These are phyloP conservation scores for Simalia tracyae DNA, from an alignment of 2,797 vertebrate genomes.

Conservation along the genomic window DNA sequence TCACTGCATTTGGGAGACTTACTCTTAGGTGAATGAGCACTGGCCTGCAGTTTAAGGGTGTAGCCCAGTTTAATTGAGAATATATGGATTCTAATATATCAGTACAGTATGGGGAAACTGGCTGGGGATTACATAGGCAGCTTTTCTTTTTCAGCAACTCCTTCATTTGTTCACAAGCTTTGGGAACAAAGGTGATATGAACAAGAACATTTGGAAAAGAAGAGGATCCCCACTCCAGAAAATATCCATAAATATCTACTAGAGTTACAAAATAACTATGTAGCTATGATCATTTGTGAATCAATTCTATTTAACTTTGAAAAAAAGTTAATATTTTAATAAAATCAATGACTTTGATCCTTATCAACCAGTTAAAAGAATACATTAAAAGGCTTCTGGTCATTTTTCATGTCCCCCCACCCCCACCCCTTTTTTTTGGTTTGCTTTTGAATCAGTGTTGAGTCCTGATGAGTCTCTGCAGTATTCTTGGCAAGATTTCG, in stretches of 20 bases:
- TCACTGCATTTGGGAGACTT: background rate
- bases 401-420: background rate
- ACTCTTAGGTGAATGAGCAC: background rate
- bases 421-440: no score
- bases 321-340: background rate
- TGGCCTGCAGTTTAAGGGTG: background rate
- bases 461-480: background rate
- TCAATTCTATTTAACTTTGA: background rate
- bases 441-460: background rate
- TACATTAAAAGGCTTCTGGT: conserved; percentile 25
- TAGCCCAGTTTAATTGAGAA: background rate
- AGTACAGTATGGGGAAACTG: background rate
- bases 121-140: background rate
- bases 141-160: background rate
- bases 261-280: background rate
- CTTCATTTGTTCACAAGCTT: background rate
- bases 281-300: background rate
- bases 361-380: background rate
- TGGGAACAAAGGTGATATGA: background rate
- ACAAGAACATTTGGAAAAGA: background rate
- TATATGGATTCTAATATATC: background rate
- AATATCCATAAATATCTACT: background rate
- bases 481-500: background rate
- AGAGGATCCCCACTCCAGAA: background rate
- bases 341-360: background rate